Conservation (phyloP, 2,113 vertebrate genomes). For the Pseudopodoces humilis region DNA sequence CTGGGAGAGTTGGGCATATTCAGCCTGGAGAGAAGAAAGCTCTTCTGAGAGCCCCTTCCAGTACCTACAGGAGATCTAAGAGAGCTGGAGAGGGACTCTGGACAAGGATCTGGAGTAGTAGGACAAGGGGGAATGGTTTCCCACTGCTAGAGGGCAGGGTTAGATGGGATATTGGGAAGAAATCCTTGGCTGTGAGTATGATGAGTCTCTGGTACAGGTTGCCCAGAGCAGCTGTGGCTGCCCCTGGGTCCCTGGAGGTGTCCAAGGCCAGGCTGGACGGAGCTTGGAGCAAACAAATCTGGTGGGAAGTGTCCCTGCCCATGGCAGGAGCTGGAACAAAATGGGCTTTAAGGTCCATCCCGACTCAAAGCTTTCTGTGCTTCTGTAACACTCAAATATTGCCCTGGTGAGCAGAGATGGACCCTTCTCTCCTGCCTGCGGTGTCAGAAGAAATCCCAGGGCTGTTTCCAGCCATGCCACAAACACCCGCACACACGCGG, state of each 20-base stretch:
- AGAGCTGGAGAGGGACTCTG: neutral
- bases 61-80: neutral
- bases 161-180: neutral
- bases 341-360: neutral
- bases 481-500: rapidly evolving
- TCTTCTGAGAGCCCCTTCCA: neutral
- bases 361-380: neutral
- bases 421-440: neutral
- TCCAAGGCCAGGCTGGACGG: neutral
- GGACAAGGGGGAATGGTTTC: neutral
- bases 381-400: neutral
- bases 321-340: neutral
- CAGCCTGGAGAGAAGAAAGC: neutral
- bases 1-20: neutral
- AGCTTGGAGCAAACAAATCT: too few relatives aligned
- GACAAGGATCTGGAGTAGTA: neutral
- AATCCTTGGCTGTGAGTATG: neutral
- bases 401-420: neutral
- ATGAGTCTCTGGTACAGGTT: rapidly evolving
- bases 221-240: neutral
- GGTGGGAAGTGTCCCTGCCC: neutral
- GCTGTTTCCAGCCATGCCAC: neutral
- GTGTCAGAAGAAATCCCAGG: neutral
- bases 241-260: neutral
- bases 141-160: neutral